Evolutionary conservation across 2,888 invertebrate species (phyloP).

Genomic region (Drepana falcataria): DNA sequence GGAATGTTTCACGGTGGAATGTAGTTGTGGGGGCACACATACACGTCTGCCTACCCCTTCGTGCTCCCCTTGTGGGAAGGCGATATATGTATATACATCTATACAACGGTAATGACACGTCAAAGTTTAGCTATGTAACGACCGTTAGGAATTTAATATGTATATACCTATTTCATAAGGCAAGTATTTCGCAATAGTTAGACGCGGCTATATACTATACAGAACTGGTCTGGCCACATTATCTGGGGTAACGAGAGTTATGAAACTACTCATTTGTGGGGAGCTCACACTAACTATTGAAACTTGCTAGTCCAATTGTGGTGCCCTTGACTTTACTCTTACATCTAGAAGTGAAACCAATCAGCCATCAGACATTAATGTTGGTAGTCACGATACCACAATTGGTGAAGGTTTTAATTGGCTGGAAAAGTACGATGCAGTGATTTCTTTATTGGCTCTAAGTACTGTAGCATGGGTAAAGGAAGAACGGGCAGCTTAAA

Average conservation of each 20-base stretch:
- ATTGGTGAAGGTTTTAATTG: neutral
- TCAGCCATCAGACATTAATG: neutral
- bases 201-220: conserved; percentile 30
- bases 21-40: too few relatives aligned
- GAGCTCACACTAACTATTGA: neutral
- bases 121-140: conserved; percentile 12
- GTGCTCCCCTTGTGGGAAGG: too few relatives aligned
- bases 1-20: too few relatives aligned
- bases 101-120: neutral
- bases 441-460: neutral
- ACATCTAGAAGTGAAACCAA: neutral
- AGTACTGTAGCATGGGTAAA: too few relatives aligned
- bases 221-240: conserved; percentile 39
- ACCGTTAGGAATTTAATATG: conserved; percentile 17
- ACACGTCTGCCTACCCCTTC: too few relatives aligned
- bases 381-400: neutral
- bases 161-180: conserved; percentile 37
- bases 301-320: neutral
- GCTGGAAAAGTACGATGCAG: neutral
- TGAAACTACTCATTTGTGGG: conserved; percentile 20
- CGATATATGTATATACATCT: too few relatives aligned
- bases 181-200: conserved; percentile 39
- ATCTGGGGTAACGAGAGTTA: conserved; percentile 35
- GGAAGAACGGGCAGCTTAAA: too few relatives aligned
- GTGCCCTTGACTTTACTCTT: conserved; percentile 1